Base-by-base conservation (phyloP, 2,113 vertebrate genomes). In the Nycticryphes semicollaris region DNA sequence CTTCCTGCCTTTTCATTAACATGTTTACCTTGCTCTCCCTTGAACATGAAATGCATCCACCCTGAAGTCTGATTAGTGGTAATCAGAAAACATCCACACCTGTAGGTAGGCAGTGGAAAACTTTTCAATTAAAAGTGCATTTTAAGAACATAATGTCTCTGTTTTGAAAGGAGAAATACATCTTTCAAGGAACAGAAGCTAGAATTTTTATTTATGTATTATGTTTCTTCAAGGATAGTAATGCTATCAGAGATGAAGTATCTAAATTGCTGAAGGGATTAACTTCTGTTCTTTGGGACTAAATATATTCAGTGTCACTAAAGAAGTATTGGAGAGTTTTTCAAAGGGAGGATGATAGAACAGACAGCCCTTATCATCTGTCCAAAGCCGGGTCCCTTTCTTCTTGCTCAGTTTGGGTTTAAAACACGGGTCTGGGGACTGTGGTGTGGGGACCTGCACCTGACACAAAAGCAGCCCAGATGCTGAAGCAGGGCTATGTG, bases 91-190 rank as follows among this genome's bases (percentile, higher is more conserved):
- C 48, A 72, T 78, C 56, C 53, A 75, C 62, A 78, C 30, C 80
- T 93, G 64, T 59, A 75, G 30, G 39, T 33, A 90, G 39, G 51
- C 56, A 90, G 83, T 39, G 33, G 39, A 66, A 84, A 43, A 68
- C 43, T 95, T 93, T 94, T 86, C 79, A 80, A 48, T 50, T 89
- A 84, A 74, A 94, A 91, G 81, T 67, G 19, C 56, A 78, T 90
- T 88, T 92, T 78, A 70, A 84, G 83, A 90, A 81, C 45, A 76
- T 64, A 41, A 72, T 83, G 50, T 63, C 39, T 76, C 59, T 81
- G 23, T 75, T 93, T 89, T 56, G 81, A 96, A 90, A 75, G 30
- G 45, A 77, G 11, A 81, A 92, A 89, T 78, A 33, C 69, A 81
- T 53, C 57, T 90, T 89, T 84, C 62, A 90, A 78, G 39, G 43